These are phyloP conservation scores for Ligdia adustata DNA, from an alignment of 2,888 invertebrate species.

Conservation along the genomic window DNA sequence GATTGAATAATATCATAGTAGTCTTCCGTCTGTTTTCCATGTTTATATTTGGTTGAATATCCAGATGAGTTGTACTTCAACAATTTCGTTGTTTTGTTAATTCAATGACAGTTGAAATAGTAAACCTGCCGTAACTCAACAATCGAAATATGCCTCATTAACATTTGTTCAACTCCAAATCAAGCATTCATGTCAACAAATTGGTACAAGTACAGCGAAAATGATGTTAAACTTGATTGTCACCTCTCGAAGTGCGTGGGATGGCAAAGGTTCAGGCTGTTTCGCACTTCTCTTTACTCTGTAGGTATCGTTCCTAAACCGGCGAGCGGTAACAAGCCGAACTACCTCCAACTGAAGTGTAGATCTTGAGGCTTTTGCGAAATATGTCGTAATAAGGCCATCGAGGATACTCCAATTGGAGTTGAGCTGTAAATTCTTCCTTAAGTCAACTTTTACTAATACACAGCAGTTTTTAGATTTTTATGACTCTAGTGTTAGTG, in stretches of 20 bases:
- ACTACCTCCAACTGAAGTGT: conserved; percentile 7
- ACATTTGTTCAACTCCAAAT: too few species aligned
- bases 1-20: too few species aligned
- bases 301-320: conserved; percentile 8
- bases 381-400: conserved; percentile 12
- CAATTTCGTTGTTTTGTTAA: too few species aligned
- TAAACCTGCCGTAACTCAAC: too few species aligned
- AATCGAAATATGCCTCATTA: too few species aligned
- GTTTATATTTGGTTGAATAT: too few species aligned
- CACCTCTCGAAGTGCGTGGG: conserved; percentile 2
- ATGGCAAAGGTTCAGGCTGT: not conserved
- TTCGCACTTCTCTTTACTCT: not conserved
- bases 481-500: too few species aligned
- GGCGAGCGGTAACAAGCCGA: conserved; percentile 30
- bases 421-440: conserved; percentile 11
- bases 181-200: conserved; percentile 4
- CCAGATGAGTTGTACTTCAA: too few species aligned
- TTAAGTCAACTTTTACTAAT: too few species aligned
- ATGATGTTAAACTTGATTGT: conserved; percentile 4
- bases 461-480: too few species aligned
- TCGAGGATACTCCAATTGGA: conserved; percentile 11
- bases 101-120: too few species aligned
- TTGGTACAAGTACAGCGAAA: not conserved
- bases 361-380: conserved; percentile 20
- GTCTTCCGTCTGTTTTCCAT: too few species aligned